Evolutionary conservation across 2,888 invertebrate genomes (phyloP), one percentile per base, ranked within the genome.

Genomic region (Merodon equestris): DNA sequence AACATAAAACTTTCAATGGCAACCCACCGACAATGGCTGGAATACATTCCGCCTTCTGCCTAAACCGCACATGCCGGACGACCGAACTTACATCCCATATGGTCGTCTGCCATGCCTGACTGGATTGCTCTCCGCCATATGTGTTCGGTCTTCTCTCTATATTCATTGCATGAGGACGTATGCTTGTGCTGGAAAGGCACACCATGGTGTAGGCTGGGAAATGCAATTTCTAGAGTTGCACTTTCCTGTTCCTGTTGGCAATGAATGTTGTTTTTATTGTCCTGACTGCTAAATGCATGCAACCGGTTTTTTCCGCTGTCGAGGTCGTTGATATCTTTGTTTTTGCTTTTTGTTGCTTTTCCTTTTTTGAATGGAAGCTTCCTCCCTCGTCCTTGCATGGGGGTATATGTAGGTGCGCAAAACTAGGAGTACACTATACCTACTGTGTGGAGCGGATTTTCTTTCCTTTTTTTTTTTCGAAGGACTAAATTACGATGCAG

Each of bases 1-100:
- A 67, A 67, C 51, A 73, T 63, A 73, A 73, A 79, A 73, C 58
- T 68, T 77, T 73, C 77, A 68, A 73, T 73, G 61, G 54, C 67
- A 73, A 44, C 54, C 1, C 27, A 7, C 3, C 60, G 66, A 66
- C 70, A 71, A 66, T 50, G n/a, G 67, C 53, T 67, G 50, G 47
- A 27, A 15, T 7, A 58, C 47, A 53, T 44, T 66, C 58, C 44
- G n/a, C n/a, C 47, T 38, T 66, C 58, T 60, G 48, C 42, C 50
- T 36, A 56, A 54, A 54, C 44, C 44, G 36, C 54, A 60, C 36
- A 40, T 3, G 17, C 17, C 13, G 36, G 4, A 1, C 42, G 40
- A 72, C 40, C 27, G 38, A 64, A 51, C 63, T 64, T 45, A 15
- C 27, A 56, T 27, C 45, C 44, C 57, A 51, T 19, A 34, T 60